Evolutionary conservation across 2,797 vertebrate species (phyloP).

Genomic region (Crenuchus spilurus): DNA sequence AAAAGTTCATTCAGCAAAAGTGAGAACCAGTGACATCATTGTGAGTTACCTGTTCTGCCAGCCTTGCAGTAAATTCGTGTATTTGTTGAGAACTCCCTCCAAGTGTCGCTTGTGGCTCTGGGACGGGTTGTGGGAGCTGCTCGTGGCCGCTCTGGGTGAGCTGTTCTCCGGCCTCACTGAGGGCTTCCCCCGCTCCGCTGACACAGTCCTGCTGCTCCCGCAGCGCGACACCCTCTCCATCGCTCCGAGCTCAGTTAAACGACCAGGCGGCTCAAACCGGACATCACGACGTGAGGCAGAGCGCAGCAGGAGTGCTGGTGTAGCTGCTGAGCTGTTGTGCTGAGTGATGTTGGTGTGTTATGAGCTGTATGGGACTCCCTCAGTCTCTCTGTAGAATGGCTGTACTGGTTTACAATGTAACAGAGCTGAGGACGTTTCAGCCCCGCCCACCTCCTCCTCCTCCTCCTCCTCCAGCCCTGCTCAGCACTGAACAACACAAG

Average conservation of each 20-base stretch:
- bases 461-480: not conserved
- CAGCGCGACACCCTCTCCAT: conserved; percentile 51
- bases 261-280: conserved; percentile 7
- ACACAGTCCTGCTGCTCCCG: not conserved
- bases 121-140: conserved; percentile 45
- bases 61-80: conserved; percentile 92
- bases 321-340: not conserved
- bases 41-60: conserved; percentile 88
- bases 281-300: conserved; percentile 7
- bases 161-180: conserved; percentile 56
- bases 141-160: conserved; percentile 55
- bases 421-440: not conserved
- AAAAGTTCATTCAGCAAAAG: conserved; percentile 39
- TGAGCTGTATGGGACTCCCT: not conserved
- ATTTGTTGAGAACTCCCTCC: conserved; percentile 90
- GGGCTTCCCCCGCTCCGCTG: not conserved
- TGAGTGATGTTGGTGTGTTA: not conserved
- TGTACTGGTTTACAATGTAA: too few species aligned
- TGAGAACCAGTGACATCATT: not conserved
- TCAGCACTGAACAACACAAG: not conserved
- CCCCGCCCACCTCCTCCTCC: not conserved
- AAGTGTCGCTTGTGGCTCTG: conserved; percentile 72
- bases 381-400: not conserved
- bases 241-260: conserved; percentile 21
- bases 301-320: not conserved